Conservation (phyloP, 2,888 invertebrate species). For the Tetheella fluctuosa region DNA sequence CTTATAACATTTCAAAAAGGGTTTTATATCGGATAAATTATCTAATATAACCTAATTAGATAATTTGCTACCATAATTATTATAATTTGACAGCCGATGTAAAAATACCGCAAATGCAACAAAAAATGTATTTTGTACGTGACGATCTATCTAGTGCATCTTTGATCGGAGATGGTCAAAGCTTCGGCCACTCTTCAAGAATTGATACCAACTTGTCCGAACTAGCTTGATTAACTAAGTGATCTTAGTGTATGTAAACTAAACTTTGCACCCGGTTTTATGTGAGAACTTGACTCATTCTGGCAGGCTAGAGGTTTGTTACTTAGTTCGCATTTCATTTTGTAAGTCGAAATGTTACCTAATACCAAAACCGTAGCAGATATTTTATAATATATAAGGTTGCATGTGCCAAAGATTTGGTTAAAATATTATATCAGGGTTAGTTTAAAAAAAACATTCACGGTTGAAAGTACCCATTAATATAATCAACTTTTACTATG, state of each 20-base stretch:
- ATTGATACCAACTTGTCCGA: constrained; percentile 3
- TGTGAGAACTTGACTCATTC: neutral
- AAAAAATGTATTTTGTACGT: too few species aligned
- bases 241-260: neutral
- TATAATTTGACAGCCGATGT: too few species aligned
- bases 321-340: neutral
- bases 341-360: constrained; percentile 1
- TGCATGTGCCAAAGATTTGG: neutral
- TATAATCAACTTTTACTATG: too few species aligned
- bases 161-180: constrained; percentile 5
- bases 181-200: constrained; percentile 4
- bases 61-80: too few species aligned
- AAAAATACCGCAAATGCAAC: too few species aligned
- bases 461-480: too few species aligned
- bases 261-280: constrained; percentile 7
- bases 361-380: neutral
- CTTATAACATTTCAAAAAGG: too few species aligned
- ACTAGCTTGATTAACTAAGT: constrained; percentile 9
- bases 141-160: neutral
- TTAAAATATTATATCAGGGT: neutral
- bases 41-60: too few species aligned
- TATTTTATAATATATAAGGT: too few species aligned
- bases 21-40: too few species aligned
- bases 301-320: neutral
- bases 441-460: too few species aligned